Conservation (phyloP, 2,797 vertebrate species). For the Aphelocoma californica region DNA sequence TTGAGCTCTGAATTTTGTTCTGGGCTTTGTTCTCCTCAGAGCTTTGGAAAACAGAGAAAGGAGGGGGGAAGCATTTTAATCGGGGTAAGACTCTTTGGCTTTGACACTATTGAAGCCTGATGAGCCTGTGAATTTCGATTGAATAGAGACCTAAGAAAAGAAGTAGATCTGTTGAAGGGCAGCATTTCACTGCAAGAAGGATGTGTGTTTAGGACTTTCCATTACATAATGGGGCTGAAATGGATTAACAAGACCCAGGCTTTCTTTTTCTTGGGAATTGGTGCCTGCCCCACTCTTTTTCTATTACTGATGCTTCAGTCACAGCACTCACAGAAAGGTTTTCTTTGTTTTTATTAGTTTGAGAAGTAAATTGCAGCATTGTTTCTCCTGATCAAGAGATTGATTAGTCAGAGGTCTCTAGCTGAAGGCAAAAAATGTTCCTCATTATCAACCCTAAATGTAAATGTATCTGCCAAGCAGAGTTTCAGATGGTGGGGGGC, state of each 20-base stretch:
- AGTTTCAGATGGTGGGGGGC: conserved; percentile 15
- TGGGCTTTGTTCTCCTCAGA: background rate
- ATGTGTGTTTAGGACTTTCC: conserved; percentile 66
- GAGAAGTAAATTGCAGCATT: conserved; percentile 66
- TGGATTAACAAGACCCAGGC: conserved; percentile 68
- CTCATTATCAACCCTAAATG: conserved; percentile 67
- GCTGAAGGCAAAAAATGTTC: conserved; percentile 53
- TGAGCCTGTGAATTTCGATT: conserved; percentile 50
- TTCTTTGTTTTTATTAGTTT: conserved; percentile 62
- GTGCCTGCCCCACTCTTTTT: conserved; percentile 59
- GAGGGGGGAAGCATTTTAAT: conserved; percentile 33
- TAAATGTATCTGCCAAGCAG: conserved; percentile 48
- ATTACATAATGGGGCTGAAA: conserved; percentile 66
- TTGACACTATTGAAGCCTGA: conserved; percentile 48
- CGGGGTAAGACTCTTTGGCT: conserved; percentile 35
- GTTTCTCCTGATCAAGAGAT: conserved; percentile 60
- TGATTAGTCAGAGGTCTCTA: conserved; percentile 65
- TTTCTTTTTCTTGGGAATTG: conserved; percentile 72
- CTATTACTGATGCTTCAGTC: conserved; percentile 70
- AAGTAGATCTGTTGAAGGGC: conserved; percentile 51
- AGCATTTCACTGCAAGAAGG: conserved; percentile 53
- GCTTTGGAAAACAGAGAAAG: background rate
- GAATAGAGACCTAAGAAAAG: conserved; percentile 69
- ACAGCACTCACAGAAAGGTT: conserved; percentile 63
- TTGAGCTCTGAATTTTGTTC: background rate